Base-by-base conservation (phyloP, 2,797 vertebrate species). In the Catostomus latipinnis region DNA sequence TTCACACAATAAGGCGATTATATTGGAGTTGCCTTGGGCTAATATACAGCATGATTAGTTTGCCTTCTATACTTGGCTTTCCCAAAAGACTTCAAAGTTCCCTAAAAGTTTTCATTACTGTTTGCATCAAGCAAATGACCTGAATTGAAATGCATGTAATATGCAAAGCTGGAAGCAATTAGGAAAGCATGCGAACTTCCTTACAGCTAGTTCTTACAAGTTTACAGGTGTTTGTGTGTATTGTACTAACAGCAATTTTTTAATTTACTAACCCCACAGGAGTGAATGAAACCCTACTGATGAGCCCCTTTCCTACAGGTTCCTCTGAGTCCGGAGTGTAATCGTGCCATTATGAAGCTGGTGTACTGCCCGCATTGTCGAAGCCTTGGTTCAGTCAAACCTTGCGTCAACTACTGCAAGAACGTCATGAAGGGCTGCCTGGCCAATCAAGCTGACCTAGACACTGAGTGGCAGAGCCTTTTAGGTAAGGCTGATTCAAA, bases 341-440 rank as follows among this genome's bases (percentile, higher is more conserved):
- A 91, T 10, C 90, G 94, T 0, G 96, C 97, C 58, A 90, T 97
- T 87, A 98, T 98, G 97, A 98, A 93, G 92, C 94, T 99, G 91
- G 94, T 94, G 74, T 98, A 98, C 91, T 99, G 98, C 63, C 95
- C 97, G 0, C 95, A 96, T 85, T 99, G 98, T 87, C 94, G 95
- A 2, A 95, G 97, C 13, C 94, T 97, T 87, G 86, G 95, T 53
- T 95, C 91, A 0, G 94, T 94, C 84, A 96, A 93, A 88, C 97
- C 97, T 0, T 99, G 98, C 83, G 90, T 90, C 54, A 96, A 96
- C 92, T 99, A 98, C 91, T 99, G 98, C 93, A 95, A 89, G 68
- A 99, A 99, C 0, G 96, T 99, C 65, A 95, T 98, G 86, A 98
- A 98, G 88, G 98, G 97, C 84, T 99, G 98, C 85, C 93, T 99